Evolutionary conservation across 2,797 vertebrate genomes (phyloP).

Genomic region (Micromesistius poutassou): DNA sequence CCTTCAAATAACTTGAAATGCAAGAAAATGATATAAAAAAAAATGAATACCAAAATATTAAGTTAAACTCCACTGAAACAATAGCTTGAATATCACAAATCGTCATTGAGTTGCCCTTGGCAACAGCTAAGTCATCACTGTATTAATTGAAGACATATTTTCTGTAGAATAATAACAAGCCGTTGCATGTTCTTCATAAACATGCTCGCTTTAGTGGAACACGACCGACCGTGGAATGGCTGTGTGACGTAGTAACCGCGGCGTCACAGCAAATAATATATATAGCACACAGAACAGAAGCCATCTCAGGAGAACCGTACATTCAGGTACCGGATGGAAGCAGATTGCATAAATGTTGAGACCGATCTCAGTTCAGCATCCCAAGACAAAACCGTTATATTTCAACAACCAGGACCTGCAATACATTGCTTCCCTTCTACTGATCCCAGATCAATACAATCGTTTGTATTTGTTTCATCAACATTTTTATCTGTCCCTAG

Average conservation of each 20-base stretch:
- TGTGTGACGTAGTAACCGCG: conserved; percentile 35
- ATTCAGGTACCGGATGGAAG: conserved; percentile 54
- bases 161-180: conserved; percentile 26
- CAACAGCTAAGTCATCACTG: conserved; percentile 38
- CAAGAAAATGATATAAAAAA: conserved; percentile 24
- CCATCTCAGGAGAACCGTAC: conserved; percentile 58
- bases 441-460: conserved; percentile 44
- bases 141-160: conserved; percentile 21
- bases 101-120: conserved; percentile 49
- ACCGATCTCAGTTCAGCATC: conserved; percentile 50
- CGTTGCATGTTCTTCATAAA: conserved; percentile 23
- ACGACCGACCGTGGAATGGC: conserved; percentile 29
- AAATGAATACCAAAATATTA: conserved; percentile 30
- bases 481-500: too few species aligned
- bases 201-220: not conserved
- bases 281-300: conserved; percentile 32
- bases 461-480: conserved; percentile 41
- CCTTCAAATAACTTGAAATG: conserved; percentile 17
- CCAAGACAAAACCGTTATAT: conserved; percentile 62
- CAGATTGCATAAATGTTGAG: conserved; percentile 68
- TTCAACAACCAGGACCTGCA: conserved; percentile 61
- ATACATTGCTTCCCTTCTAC: conserved; percentile 49
- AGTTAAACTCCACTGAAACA: conserved; percentile 33
- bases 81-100: conserved; percentile 52
- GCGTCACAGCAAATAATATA: not conserved